Conservation (phyloP, 2,888 invertebrate species). For the Enoplolaimus lenunculus region DNA sequence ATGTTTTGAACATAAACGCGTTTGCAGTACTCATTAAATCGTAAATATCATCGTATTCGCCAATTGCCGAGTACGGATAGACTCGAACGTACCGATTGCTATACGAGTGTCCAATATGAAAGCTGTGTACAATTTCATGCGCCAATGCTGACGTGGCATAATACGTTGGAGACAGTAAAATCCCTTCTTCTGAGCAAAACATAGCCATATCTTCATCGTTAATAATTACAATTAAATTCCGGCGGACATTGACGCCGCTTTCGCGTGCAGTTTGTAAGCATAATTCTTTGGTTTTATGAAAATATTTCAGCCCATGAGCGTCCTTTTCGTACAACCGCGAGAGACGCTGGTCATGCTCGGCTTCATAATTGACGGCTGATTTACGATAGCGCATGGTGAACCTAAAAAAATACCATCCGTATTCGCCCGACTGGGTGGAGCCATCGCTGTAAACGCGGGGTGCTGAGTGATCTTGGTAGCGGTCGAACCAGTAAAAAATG, state of each 20-base stretch:
- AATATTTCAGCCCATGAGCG: conserved; percentile 2
- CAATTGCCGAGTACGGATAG: conserved; percentile 32
- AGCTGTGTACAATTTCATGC: conserved; percentile 37
- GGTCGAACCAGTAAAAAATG: too few relatives aligned
- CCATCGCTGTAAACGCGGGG: too few relatives aligned
- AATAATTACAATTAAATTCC: conserved; percentile 32
- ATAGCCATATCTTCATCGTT: conserved; percentile 28
- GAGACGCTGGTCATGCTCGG: not conserved
- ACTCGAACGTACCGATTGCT: conserved; percentile 32
- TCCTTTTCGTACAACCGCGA: not conserved
- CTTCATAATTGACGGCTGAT: not conserved
- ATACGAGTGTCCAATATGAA: conserved; percentile 38
- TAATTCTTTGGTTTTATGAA: conserved; percentile 7
- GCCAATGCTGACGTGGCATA: conserved; percentile 34
- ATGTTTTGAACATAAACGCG: conserved; percentile 28
- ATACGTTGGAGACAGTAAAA: conserved; percentile 33
- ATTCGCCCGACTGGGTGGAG: too few relatives aligned
- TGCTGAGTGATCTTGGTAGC: too few relatives aligned
- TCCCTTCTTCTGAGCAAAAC: conserved; percentile 31
- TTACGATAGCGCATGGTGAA: conserved; percentile 7
- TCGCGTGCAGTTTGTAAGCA: not conserved
- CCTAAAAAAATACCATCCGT: too few relatives aligned
- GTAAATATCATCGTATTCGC: conserved; percentile 36
- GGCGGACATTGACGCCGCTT: conserved; percentile 18
- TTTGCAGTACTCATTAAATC: conserved; percentile 39